Conservation (phyloP, 2,797 vertebrate species). For the Hippocampus kuda region DNA sequence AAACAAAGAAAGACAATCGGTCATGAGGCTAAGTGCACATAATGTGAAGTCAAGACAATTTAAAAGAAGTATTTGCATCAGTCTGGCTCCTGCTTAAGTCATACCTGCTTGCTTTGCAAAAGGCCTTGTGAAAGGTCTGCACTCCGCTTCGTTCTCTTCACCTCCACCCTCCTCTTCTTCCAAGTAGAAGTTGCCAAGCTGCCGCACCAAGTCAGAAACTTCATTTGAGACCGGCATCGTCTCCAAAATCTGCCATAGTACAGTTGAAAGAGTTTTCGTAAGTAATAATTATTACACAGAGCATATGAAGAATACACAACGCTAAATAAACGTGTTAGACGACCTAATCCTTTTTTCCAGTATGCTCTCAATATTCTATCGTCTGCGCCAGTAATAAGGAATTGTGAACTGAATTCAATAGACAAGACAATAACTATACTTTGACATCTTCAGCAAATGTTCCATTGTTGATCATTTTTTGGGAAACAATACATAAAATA, state of each 20-base stretch:
- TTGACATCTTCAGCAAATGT: not conserved
- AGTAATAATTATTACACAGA: not conserved
- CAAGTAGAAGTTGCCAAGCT: constrained; percentile 87
- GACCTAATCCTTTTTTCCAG: not conserved
- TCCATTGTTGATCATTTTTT: not conserved
- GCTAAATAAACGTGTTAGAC: not conserved
- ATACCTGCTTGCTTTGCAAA: constrained; percentile 45
- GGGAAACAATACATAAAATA: not conserved
- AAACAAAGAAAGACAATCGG: constrained; percentile 13
- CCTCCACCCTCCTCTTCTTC: constrained; percentile 59
- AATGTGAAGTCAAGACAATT: no score
- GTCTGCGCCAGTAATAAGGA: not conserved
- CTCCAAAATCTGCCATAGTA: constrained; percentile 80
- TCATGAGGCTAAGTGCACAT: not conserved
- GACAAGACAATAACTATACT: not conserved
- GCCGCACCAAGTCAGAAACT: constrained; percentile 82
- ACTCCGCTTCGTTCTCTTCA: constrained; percentile 31
- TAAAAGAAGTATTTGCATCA: not conserved
- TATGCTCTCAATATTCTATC: not conserved
- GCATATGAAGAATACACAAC: not conserved
- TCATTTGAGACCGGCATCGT: constrained; percentile 88
- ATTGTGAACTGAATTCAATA: not conserved
- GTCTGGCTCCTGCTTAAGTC: not conserved
- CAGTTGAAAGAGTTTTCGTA: not conserved
- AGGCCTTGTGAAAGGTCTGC: constrained; percentile 50